Percentiles rank a stretch among this genome's conserved stretches.
These are phyloP conservation scores for Hydropotes inermis DNA, from an alignment of 2,113 vertebrate species.

Conservation along the genomic window DNA sequence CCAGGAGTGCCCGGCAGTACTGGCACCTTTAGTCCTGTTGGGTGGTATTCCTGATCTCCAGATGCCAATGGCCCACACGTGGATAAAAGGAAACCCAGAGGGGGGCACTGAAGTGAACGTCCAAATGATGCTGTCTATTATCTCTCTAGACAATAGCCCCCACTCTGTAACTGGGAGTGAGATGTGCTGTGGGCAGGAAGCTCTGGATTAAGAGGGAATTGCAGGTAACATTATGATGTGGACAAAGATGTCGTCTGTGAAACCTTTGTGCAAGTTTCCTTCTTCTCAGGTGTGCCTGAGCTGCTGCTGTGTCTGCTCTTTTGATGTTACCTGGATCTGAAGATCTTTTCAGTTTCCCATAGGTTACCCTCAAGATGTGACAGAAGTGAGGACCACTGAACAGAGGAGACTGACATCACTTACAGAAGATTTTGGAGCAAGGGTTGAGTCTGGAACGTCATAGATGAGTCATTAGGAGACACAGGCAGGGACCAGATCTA, in stretches of 20 bases:
- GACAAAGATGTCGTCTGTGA: too few species aligned
- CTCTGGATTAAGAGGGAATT: background rate
- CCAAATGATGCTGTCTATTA: background rate
- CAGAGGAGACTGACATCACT: background rate
- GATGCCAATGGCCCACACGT: accelerated
- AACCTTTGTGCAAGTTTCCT: background rate
- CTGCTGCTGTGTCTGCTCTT: background rate
- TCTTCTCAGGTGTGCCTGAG: background rate
- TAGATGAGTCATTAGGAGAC: accelerated
- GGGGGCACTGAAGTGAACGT: background rate
- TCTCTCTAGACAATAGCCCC: background rate
- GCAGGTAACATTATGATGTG: accelerated
- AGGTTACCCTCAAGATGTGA: background rate
- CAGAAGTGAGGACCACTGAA: background rate
- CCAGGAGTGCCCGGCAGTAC: background rate
- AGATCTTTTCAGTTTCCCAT: background rate
- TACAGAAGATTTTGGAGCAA: background rate
- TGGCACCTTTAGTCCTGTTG: background rate
- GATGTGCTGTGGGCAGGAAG: background rate
- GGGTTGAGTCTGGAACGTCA: background rate
- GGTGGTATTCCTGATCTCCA: background rate
- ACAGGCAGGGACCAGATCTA: background rate
- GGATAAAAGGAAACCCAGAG: too few species aligned
- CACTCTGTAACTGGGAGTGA: background rate
- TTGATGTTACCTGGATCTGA: background rate